Base-by-base conservation (phyloP, 2,797 vertebrate genomes). In the Muscicapa comitata region DNA sequence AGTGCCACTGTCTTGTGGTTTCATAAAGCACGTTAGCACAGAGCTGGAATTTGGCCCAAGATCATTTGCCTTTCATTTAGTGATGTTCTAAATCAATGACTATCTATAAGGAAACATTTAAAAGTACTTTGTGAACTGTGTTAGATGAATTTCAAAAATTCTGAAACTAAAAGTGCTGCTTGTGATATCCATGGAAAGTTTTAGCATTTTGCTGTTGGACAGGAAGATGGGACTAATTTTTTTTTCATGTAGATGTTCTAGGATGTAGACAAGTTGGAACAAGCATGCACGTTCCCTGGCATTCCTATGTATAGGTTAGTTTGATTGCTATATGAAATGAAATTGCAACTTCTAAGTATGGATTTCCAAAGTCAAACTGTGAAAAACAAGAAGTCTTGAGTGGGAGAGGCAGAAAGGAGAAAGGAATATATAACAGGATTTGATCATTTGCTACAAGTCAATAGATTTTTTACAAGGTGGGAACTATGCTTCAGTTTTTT, bases 21-120 rank as follows among this genome's bases (percentile, higher is more conserved):
- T 93, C 53, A 61, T n/a, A 86, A 85, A 53, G 31, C 85, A 96
- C 40, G 76, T 86, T 90, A 90, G 79, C 29, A 88, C 73, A 93
- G 51, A 68, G 37, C 47, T 93, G 88, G 58, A 88, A 92, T 95
- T 58, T 90, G 86, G 84, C 59, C 47, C 31, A 68, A 75, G 70
- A 91, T 45, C 40, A 15, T 70, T 84, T 92, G 47, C 72, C 28
- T 86, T 80, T 78, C 61, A 23, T 84, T 61, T 17, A 62, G 31
- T 35, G 71, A 55, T 77, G 75, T 57, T 92, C 61, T 85, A 90
- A 89, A 77, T 84, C 42, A 84, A 83, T 78, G 31, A 31, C 54
- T 91, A 62, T 78, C 72, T 90, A 51, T 21, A 84, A 76, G 71
- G 55, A 90, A 93, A 73, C 7, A 17, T 57, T 87, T 86, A n/a